phyloP scores from a whole-genome alignment of 2,888 invertebrate genomes.

The Caenorhabditis sp. region DNA sequence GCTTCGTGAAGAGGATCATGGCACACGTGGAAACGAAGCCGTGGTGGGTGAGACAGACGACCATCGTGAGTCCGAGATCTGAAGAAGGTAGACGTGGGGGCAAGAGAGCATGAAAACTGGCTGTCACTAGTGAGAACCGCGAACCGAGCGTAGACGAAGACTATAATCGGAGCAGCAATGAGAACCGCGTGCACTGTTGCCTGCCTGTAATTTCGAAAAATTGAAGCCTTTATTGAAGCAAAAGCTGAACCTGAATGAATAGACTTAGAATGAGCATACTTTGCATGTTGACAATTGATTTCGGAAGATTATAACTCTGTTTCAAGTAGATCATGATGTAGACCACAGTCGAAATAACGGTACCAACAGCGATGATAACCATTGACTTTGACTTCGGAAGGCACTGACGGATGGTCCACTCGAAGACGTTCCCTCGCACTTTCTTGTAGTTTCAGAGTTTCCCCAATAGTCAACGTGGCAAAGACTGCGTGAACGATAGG shows the following conservation, averaged over 20 bases:
- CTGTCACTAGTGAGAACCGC: background rate
- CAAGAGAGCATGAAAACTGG: background rate
- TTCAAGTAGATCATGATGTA: background rate
- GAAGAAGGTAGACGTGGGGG: background rate
- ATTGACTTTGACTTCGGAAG: too few relatives aligned
- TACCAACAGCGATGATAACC: too few relatives aligned
- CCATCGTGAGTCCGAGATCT: background rate
- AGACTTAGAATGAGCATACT: background rate
- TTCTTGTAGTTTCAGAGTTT: too few relatives aligned
- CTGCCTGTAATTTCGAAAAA: background rate
- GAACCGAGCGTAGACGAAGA: background rate
- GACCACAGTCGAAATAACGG: background rate
- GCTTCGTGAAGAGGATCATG: constrained; percentile 12
- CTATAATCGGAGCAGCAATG: background rate
- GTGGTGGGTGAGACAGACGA: background rate
- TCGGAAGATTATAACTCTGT: background rate
- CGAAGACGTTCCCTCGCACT: too few relatives aligned
- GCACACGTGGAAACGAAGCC: constrained; percentile 4
- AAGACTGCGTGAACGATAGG: background rate
- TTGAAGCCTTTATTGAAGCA: background rate
- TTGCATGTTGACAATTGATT: background rate
- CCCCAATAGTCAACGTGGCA: background rate
- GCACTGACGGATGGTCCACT: too few relatives aligned
- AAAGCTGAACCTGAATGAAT: background rate
- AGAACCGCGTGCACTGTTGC: background rate